phyloP scores from a whole-genome alignment of 1,140 invertebrate genomes.

The Apolygus lucorum region DNA sequence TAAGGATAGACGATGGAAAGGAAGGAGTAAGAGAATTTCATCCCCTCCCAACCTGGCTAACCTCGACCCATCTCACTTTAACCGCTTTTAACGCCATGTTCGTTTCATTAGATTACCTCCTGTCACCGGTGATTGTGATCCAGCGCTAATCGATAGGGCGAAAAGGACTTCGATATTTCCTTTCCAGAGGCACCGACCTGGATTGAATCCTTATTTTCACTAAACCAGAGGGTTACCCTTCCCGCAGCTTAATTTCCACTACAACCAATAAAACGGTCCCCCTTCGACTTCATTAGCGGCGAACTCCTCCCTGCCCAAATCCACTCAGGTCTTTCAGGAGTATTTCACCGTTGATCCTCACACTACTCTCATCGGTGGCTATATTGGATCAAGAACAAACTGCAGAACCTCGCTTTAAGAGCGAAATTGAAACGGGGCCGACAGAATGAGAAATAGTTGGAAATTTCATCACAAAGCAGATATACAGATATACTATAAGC shows the following conservation, averaged over 20 bases:
- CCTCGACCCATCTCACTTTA: not conserved
- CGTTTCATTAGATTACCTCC: slow-evolving; percentile 13
- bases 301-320: not conserved
- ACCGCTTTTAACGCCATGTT: slow-evolving; percentile 7
- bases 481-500: too few relatives aligned
- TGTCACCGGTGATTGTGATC: slow-evolving; percentile 10
- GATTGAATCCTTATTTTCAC: slow-evolving; percentile 15
- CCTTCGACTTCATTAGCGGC: not conserved
- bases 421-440: too few relatives aligned
- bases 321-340: not conserved
- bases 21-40: too few relatives aligned
- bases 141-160: slow-evolving; percentile 7
- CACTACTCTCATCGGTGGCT: too few relatives aligned
- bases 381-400: too few relatives aligned
- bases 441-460: too few relatives aligned
- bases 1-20: too few relatives aligned
- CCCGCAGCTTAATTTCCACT: slow-evolving; percentile 11
- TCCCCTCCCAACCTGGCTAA: not conserved
- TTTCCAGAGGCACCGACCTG: not conserved
- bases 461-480: too few relatives aligned
- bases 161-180: slow-evolving; percentile 9
- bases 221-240: not conserved
- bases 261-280: not conserved
- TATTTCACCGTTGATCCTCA: not conserved
- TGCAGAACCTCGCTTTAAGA: too few relatives aligned